A percentile compares a stretch with the other conserved stretches of the same genome.
Evolutionary conservation across 2,888 invertebrate genomes (phyloP).

Genomic region (Lasioglossum zephyrum): DNA sequence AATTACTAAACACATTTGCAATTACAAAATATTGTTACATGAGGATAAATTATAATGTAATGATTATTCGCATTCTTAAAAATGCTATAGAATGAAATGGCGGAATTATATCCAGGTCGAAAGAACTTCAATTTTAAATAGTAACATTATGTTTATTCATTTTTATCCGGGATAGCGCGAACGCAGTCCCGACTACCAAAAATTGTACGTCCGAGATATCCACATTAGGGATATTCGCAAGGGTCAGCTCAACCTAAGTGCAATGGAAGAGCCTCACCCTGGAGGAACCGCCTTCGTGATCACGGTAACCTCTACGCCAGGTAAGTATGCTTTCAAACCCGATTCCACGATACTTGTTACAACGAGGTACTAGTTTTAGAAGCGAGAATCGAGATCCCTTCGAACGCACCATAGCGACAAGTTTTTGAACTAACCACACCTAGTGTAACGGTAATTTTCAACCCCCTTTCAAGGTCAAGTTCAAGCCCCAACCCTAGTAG

Average conservation of each 20-base stretch:
- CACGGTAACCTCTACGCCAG: conserved; percentile 86
- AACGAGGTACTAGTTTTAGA: neutral
- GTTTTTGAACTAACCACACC: conserved; percentile 43
- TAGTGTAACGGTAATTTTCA: neutral
- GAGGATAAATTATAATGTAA: too few relatives aligned
- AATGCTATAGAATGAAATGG: too few relatives aligned
- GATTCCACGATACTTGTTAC: conserved; percentile 31
- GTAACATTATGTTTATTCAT: too few relatives aligned
- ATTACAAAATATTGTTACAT: too few relatives aligned
- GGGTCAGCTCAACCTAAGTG: conserved; percentile 86
- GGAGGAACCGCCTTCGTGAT: conserved; percentile 84
- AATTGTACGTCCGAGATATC: conserved; percentile 81
- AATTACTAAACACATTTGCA: too few relatives aligned
- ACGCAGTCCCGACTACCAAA: conserved; percentile 80
- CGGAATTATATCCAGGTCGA: too few relatives aligned
- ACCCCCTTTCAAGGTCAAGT: neutral
- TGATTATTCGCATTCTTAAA: too few relatives aligned
- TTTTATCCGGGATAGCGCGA: conserved; percentile 82
- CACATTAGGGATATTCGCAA: conserved; percentile 85
- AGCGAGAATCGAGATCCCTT: conserved; percentile 25
- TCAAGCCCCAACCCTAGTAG: neutral
- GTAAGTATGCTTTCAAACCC: conserved; percentile 83
- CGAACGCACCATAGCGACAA: conserved; percentile 55
- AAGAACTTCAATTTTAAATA: too few relatives aligned
- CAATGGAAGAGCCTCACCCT: conserved; percentile 86